A percentile compares a stretch with the other conserved stretches of the same genome.
Evolutionary conservation across 2,797 vertebrate genomes (phyloP).

Genomic region (Pangasius krempfi): DNA sequence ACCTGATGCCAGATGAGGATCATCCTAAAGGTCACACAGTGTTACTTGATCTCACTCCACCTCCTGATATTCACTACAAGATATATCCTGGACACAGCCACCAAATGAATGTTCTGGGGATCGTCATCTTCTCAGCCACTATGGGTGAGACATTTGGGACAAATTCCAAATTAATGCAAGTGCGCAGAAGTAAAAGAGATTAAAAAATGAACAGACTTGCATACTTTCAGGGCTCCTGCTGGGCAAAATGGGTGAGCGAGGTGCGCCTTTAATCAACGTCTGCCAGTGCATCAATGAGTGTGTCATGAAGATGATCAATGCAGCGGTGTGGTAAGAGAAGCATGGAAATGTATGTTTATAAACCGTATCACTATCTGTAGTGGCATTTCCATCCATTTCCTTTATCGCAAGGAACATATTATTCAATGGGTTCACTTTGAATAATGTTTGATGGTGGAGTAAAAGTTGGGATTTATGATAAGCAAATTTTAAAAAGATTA

Average conservation of each 20-base stretch:
- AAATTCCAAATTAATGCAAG: neutral
- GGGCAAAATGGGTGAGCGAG: constrained; percentile 87
- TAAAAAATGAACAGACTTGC: neutral
- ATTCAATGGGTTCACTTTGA: neutral
- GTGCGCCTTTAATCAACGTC: constrained; percentile 82
- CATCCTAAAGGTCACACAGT: constrained; percentile 75
- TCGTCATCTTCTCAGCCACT: constrained; percentile 89
- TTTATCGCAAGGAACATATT: neutral
- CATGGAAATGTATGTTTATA: neutral
- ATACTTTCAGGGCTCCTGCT: constrained; percentile 79
- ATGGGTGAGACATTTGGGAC: constrained; percentile 75
- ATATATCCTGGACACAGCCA: constrained; percentile 82
- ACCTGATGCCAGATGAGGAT: constrained; percentile 78
- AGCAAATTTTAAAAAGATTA: neutral
- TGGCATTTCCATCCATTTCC: neutral
- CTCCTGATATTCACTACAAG: constrained; percentile 81
- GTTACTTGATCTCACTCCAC: constrained; percentile 82
- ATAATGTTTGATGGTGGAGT: neutral
- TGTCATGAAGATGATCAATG: constrained; percentile 90
- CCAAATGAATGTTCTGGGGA: constrained; percentile 90
- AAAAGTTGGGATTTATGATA: neutral
- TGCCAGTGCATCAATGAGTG: constrained; percentile 91
- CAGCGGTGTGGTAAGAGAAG: constrained; percentile 84
- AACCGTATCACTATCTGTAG: neutral
- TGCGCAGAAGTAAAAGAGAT: neutral